phyloP scores from a whole-genome alignment of 1,140 invertebrate species.

The Notospermus geniculatus region DNA sequence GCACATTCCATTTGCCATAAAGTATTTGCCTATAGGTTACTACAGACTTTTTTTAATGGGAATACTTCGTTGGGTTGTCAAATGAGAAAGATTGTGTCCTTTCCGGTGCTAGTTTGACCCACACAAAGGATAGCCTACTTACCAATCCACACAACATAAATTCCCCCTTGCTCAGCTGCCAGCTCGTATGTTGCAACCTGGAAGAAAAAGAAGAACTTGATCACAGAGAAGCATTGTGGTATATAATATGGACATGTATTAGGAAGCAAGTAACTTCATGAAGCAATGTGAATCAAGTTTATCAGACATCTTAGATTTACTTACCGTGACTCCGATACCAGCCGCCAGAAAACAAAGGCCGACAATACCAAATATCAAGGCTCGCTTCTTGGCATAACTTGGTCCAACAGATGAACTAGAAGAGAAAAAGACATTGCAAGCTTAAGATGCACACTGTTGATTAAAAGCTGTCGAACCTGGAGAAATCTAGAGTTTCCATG shows the following conservation, averaged over 20 bases:
- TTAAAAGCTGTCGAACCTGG: too few relatives aligned
- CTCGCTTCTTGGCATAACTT: constrained; percentile 75
- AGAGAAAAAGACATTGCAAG: constrained; percentile 19
- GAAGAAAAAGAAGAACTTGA: constrained; percentile 21
- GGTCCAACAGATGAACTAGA: constrained; percentile 79
- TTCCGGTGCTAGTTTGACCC: too few relatives aligned
- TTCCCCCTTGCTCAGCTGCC: constrained; percentile 65
- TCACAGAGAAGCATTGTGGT: not conserved
- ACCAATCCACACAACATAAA: constrained; percentile 82
- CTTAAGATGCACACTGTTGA: too few relatives aligned
- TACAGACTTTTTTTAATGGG: too few relatives aligned
- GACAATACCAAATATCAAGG: constrained; percentile 76
- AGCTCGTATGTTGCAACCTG: constrained; percentile 61
- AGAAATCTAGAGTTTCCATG: too few relatives aligned
- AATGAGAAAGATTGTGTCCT: too few relatives aligned
- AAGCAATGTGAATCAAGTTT: constrained; percentile 6
- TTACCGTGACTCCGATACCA: constrained; percentile 77
- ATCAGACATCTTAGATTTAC: constrained; percentile 52
- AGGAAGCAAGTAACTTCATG: not conserved
- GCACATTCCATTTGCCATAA: not conserved
- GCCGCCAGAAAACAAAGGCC: constrained; percentile 70
- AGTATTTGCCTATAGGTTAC: too few relatives aligned
- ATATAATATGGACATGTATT: not conserved
- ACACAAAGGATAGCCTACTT: constrained; percentile 37
- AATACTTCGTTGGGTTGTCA: too few relatives aligned